Conservation (phyloP, 2,797 vertebrate genomes). For the Heliangelus exortis region DNA sequence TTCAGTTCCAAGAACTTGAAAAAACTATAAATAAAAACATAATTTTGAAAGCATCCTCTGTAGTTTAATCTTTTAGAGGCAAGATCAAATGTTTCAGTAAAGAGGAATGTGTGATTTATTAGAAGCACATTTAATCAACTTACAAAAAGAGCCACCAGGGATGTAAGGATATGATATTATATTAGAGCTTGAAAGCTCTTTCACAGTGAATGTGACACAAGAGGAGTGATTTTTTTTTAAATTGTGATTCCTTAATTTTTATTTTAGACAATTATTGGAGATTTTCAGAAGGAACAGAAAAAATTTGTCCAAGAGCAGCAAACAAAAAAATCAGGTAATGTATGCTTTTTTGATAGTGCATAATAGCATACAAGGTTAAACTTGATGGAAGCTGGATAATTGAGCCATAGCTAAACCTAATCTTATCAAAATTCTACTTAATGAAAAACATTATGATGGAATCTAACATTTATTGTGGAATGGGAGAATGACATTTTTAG, state of each 20-base stretch:
- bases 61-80: not conserved
- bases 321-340: constrained; percentile 89
- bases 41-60: not conserved
- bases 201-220: not conserved
- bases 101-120: not conserved
- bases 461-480: not conserved
- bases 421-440: not conserved
- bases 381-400: not conserved
- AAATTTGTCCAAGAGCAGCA: constrained; percentile 96
- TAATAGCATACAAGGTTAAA: not conserved
- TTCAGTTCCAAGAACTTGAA: not conserved
- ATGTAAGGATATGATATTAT: not conserved
- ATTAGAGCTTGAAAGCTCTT: not conserved
- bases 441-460: not conserved
- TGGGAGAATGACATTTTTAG: not conserved
- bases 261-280: constrained; percentile 93
- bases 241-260: not conserved
- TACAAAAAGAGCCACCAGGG: not conserved
- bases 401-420: not conserved
- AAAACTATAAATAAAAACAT: not conserved
- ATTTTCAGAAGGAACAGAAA: constrained; percentile 97
- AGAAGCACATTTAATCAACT: not conserved
- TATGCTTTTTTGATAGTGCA: not conserved
- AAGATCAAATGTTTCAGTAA: not conserved
- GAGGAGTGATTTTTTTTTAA: not conserved